Conservation (phyloP, 2,888 invertebrate genomes). For the Plebejus melissa region DNA sequence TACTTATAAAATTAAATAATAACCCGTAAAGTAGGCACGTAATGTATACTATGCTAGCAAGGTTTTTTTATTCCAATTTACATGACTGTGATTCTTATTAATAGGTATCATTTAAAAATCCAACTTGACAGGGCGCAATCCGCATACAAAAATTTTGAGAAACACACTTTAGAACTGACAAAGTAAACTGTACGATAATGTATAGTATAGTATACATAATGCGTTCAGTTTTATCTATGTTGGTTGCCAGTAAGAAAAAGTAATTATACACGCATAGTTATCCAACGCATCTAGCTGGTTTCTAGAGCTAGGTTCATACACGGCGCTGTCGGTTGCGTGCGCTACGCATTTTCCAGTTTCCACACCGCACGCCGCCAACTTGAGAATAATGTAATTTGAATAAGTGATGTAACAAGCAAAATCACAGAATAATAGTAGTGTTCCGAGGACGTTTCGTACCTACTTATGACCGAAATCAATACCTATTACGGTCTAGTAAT, state of each 20-base stretch:
- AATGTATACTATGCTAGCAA: neutral
- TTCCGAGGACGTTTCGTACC: neutral
- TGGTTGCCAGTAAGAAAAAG: neutral
- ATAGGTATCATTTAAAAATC: neutral
- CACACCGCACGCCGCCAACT: neutral
- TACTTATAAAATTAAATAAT: neutral
- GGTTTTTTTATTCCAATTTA: too few species aligned
- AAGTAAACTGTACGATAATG: neutral
- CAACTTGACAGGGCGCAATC: neutral
- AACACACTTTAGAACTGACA: neutral
- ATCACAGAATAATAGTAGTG: neutral
- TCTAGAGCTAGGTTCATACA: slow-evolving; percentile 15
- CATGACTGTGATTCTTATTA: too few species aligned
- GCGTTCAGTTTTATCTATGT: neutral
- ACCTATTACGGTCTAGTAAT: too few species aligned
- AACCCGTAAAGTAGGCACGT: neutral
- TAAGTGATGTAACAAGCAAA: neutral
- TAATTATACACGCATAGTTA: neutral
- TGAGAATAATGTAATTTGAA: slow-evolving; percentile 11
- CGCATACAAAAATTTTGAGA: neutral
- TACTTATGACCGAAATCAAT: neutral
- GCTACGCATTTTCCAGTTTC: slow-evolving; percentile 17
- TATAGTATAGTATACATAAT: too few species aligned
- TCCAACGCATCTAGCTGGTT: slow-evolving; percentile 4
- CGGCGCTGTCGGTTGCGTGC: neutral